Evolutionary conservation across 2,797 vertebrate species (phyloP).

Genomic region (Naso thynnoides): DNA sequence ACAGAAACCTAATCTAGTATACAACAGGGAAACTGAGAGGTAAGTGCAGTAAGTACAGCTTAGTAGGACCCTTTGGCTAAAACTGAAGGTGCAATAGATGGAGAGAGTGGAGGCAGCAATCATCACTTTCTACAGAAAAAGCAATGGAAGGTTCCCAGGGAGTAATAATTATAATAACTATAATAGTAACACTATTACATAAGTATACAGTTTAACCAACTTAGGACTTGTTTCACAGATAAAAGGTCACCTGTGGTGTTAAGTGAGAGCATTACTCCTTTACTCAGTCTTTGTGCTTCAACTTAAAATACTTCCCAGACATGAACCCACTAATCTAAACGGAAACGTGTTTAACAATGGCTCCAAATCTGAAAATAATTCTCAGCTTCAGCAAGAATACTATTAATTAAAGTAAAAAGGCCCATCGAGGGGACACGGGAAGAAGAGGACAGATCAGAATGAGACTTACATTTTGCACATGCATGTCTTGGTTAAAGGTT

Average conservation of each 20-base stretch:
- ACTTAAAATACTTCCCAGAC: background rate
- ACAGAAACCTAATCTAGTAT: slow-evolving; percentile 21
- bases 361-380: background rate
- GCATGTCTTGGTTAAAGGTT: slow-evolving; percentile 61
- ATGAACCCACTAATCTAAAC: background rate
- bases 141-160: slow-evolving; percentile 17
- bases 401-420: background rate
- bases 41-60: slow-evolving; percentile 38
- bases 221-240: background rate
- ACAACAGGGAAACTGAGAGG: slow-evolving; percentile 27
- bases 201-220: too few species aligned
- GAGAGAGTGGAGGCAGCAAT: slow-evolving; percentile 10
- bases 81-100: slow-evolving; percentile 15
- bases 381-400: background rate
- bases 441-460: slow-evolving; percentile 46
- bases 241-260: too few species aligned
- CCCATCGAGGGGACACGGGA: slow-evolving; percentile 37
- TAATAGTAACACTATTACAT: too few species aligned
- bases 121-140: background rate
- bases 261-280: background rate
- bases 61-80: slow-evolving; percentile 19
- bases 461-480: slow-evolving; percentile 58
- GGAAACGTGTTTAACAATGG: background rate
- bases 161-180: too few species aligned
- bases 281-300: background rate